phyloP scores from a whole-genome alignment of 2,888 invertebrate species.

The Leptodirus hochenwartii region DNA sequence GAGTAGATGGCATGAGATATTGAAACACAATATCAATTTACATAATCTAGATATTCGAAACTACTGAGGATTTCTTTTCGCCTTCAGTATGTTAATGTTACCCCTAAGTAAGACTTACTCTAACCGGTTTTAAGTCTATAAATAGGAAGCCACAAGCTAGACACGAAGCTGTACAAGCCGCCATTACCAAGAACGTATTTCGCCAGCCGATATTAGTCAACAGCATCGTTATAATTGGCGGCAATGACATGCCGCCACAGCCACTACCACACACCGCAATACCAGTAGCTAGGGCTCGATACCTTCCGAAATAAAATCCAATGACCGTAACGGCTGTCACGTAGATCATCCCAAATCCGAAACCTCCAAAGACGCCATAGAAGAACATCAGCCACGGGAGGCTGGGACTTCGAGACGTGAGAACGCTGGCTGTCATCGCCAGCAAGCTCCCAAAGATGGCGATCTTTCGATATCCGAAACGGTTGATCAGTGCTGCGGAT shows the following conservation, averaged over 20 bases:
- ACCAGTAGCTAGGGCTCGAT: slow-evolving; percentile 84
- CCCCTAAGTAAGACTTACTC: no score
- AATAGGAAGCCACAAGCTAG: slow-evolving; percentile 42
- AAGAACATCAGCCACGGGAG: slow-evolving; percentile 48
- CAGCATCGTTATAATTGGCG: slow-evolving; percentile 47
- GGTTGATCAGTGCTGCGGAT: slow-evolving; percentile 77
- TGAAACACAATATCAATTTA: no score
- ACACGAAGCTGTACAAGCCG: slow-evolving; percentile 42
- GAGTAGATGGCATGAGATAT: no score
- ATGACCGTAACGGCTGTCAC: slow-evolving; percentile 83
- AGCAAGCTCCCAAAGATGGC: slow-evolving; percentile 64
- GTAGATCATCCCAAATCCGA: slow-evolving; percentile 82
- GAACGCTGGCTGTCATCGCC: slow-evolving; percentile 36
- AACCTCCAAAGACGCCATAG: slow-evolving; percentile 67
- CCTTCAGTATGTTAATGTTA: no score
- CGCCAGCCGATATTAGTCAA: slow-evolving; percentile 50
- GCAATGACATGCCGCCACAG: slow-evolving; percentile 69
- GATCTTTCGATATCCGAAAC: slow-evolving; percentile 72
- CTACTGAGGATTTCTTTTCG: no score
- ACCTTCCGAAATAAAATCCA: slow-evolving; percentile 88
- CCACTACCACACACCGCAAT: slow-evolving; percentile 92
- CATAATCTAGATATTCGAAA: slow-evolving; percentile 11
- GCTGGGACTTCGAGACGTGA: slow-evolving; percentile 13
- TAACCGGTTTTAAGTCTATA: slow-evolving; percentile 61
- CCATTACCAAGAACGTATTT: slow-evolving; percentile 47